Base-by-base conservation (phyloP, 2,888 invertebrate species). In the Cyclophora albipunctata region DNA sequence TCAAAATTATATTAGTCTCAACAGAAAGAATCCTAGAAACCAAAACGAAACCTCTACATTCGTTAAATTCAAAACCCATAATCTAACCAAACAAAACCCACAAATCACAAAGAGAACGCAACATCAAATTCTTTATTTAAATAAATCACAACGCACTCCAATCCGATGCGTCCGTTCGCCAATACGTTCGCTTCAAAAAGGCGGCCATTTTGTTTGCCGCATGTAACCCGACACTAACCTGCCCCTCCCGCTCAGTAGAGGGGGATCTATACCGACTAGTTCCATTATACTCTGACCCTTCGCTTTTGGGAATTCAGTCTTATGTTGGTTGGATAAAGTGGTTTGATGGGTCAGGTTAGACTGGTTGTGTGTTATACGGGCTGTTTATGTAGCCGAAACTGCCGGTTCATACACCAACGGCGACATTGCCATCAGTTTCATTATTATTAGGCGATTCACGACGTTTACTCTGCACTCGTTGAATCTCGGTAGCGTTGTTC, bases 391-490 rank as follows among this genome's bases (percentile, higher is more conserved):
- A 84, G 87, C 87, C 86, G 77, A 88, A 89, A 89, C 84, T 78
- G 87, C 77, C 86, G 84, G 84, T 88, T 88, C 86, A 88, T 88
- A 87, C 85, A 86, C 84, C 84, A 83, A 80, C 81, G 81, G 81
- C 86, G 81, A 82, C 83, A 79, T 76, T 73, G 78, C 86, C 84
- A 84, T 88, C 88, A 83, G 81, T 85, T 89, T 89, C 89, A 89
- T 89, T 89, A 88, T 89, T 89, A 89, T 89, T 87, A 84, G 86
- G 80, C 89, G 85, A 89, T 89, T 88, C 85, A 81, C 81, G 81
- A 78, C 86, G 84, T 86, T 85, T 85, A 85, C 84, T 75, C 79
- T 78, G 75, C 75, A 78, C 80, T 82, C 75, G 69, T 64, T 62
- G 72, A 82, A 82, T 86, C 84, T 81, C 79, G 69, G 81, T 77